phyloP scores from a whole-genome alignment of 1,140 invertebrate species.

The Pseudomyrmex sp. region DNA sequence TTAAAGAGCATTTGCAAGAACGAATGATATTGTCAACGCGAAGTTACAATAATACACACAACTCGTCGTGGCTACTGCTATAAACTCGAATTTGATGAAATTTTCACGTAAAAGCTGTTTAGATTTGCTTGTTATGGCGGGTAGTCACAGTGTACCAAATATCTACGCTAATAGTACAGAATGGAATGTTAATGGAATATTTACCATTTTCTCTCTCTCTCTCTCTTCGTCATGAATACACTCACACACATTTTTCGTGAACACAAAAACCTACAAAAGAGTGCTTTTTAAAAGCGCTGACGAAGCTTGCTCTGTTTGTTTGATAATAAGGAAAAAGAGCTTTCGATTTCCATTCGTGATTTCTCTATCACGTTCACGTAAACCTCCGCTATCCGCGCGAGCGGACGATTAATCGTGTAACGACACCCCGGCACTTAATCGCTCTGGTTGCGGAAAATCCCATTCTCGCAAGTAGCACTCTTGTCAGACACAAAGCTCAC shows the following conservation, averaged over 20 bases:
- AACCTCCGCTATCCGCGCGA: background rate
- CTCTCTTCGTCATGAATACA: background rate
- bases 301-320: conserved; percentile 28
- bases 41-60: conserved; percentile 17
- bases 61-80: conserved; percentile 9
- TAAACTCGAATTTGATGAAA: conserved; percentile 37
- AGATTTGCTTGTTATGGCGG: conserved; percentile 37
- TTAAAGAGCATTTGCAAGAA: too few species aligned
- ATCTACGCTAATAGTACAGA: conserved; percentile 18
- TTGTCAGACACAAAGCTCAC: conserved; percentile 54
- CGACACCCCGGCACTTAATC: conserved; percentile 47
- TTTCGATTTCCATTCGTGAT: background rate
- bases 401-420: conserved; percentile 55
- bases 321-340: conserved; percentile 54
- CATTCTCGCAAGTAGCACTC: conserved; percentile 46
- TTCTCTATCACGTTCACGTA: background rate
- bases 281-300: conserved; percentile 45
- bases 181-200: conserved; percentile 53
- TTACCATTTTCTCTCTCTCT: conserved; percentile 6
- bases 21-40: conserved; percentile 1
- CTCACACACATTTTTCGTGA: conserved; percentile 36
- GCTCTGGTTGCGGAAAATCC: conserved; percentile 50
- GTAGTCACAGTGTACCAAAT: background rate
- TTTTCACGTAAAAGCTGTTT: conserved; percentile 45
- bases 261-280: background rate